Percentiles rank a stretch among this genome's conserved stretches.
Evolutionary conservation across 2,113 vertebrate species (phyloP).

Genomic region (Microtus ochrogaster): DNA sequence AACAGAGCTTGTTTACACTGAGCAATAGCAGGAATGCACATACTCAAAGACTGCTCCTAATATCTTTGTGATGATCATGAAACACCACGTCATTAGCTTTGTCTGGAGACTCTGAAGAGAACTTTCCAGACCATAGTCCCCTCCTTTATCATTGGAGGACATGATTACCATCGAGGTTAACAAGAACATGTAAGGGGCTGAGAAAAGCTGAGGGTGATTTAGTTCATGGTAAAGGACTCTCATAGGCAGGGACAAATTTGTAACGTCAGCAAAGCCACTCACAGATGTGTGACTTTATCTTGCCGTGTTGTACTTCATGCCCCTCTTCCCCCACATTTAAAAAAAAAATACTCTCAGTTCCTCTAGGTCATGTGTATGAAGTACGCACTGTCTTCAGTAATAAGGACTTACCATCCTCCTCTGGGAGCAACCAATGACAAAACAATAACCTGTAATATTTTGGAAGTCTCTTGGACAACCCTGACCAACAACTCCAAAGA

Average conservation of each 20-base stretch:
- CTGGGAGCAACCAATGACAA: neutral
- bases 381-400: neutral
- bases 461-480: neutral
- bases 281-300: rapidly evolving
- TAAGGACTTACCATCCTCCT: neutral
- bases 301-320: neutral
- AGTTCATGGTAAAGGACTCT: neutral
- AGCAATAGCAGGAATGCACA: neutral
- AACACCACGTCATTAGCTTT: neutral
- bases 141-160: neutral
- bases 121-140: neutral
- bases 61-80: constrained; percentile 14
- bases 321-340: neutral
- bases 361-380: neutral
- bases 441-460: neutral
- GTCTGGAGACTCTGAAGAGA: neutral
- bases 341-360: neutral
- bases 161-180: too few species aligned
- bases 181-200: neutral
- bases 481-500: neutral
- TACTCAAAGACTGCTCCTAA: neutral
- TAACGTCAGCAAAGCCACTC: neutral
- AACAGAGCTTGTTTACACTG: neutral
- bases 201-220: constrained; percentile 1
- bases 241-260: neutral